Percentiles rank a stretch among this genome's conserved stretches.
Conservation (phyloP, 2,888 invertebrate genomes). For the Deroplatys truncata region DNA sequence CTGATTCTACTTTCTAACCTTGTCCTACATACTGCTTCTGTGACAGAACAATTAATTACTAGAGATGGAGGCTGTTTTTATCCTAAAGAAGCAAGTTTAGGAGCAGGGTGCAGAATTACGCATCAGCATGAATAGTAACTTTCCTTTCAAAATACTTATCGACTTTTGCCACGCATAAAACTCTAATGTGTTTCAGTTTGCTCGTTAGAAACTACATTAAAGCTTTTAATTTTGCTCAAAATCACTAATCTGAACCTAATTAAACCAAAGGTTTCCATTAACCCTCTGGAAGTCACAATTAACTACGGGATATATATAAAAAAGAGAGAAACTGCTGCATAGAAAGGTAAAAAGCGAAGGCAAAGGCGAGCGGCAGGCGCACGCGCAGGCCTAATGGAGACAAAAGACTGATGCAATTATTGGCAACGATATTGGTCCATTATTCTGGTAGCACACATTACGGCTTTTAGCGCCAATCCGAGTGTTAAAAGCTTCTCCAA, state of each 20-base stretch:
- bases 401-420: constrained; percentile 13
- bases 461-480: constrained; percentile 12
- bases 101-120: no score
- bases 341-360: no score
- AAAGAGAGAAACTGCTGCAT: no score
- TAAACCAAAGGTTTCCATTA: not conserved
- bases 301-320: not conserved
- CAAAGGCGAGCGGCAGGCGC: no score
- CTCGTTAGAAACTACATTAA: not conserved
- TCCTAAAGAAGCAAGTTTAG: no score
- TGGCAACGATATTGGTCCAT: constrained; percentile 12
- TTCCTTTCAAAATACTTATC: not conserved
- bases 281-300: not conserved
- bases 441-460: not conserved
- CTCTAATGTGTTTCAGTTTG: not conserved
- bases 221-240: not conserved
- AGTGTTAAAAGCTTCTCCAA: constrained; percentile 15
- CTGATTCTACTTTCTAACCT: no score
- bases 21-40: no score
- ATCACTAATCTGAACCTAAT: not conserved
- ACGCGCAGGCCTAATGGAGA: not conserved
- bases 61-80: no score
- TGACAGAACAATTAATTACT: no score
- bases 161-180: not conserved
- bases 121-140: no score